Conservation (phyloP, 2,797 vertebrate species). For the Hemibagrus guttatus region DNA sequence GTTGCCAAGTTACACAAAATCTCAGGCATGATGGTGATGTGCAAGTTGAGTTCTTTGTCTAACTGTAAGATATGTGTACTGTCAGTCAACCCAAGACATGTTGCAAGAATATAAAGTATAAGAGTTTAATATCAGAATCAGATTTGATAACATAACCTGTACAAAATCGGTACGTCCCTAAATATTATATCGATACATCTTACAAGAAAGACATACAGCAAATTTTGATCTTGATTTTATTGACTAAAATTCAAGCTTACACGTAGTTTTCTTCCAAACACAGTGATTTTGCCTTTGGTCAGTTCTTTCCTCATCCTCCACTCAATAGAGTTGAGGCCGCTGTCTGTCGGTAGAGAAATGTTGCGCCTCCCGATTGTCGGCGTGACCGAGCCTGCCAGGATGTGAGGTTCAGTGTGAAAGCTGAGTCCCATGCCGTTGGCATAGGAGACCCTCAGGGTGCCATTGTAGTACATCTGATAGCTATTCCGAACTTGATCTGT, state of each 20-base stretch:
- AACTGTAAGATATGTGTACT: neutral
- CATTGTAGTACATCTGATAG: constrained; percentile 88
- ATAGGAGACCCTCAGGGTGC: constrained; percentile 85
- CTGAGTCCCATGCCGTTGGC: constrained; percentile 89
- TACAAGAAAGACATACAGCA: neutral
- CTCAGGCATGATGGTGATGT: neutral
- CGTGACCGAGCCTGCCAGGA: constrained; percentile 84
- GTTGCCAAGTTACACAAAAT: neutral
- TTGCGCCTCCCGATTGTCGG: constrained; percentile 87
- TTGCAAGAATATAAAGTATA: neutral
- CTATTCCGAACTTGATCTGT: constrained; percentile 89
- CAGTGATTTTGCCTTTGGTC: constrained; percentile 87
- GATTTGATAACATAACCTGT: neutral
- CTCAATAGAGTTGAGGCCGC: constrained; percentile 88
- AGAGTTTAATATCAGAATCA: neutral
- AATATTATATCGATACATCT: neutral
- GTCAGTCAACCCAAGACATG: neutral
- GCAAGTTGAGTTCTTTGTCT: neutral
- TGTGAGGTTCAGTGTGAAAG: constrained; percentile 88
- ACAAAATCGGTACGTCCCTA: neutral
- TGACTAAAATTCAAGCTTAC: constrained; percentile 63
- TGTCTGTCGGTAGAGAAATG: constrained; percentile 88
- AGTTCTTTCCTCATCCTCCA: constrained; percentile 88
- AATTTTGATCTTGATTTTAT: neutral
- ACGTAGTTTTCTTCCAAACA: constrained; percentile 87